phyloP scores from a whole-genome alignment of 2,888 invertebrate genomes.

The Odontocolon sp. region DNA sequence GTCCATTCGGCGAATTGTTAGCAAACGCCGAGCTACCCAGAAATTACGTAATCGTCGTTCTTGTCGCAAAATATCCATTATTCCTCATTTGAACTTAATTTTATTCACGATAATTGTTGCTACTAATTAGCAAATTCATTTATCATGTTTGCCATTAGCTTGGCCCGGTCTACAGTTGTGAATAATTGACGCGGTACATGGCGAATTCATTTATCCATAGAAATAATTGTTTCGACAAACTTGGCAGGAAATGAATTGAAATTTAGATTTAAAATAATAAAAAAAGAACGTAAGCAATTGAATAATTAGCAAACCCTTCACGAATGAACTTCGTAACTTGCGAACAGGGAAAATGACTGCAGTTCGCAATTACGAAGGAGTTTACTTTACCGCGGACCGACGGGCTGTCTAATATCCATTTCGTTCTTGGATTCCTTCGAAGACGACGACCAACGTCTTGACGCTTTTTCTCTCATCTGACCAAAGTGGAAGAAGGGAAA shows the following conservation, averaged over 20 bases:
- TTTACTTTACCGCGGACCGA: slow-evolving; percentile 10
- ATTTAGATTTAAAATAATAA: too few species aligned
- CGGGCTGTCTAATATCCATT: slow-evolving; percentile 45
- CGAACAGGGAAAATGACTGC: neutral
- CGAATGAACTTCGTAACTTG: neutral
- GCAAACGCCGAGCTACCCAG: too few species aligned
- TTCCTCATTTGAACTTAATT: neutral
- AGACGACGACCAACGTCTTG: neutral
- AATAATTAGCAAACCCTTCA: neutral
- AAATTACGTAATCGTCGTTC: too few species aligned
- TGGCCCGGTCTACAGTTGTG: neutral
- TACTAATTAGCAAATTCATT: neutral
- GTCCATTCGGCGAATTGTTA: neutral
- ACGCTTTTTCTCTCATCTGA: neutral
- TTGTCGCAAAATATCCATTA: neutral
- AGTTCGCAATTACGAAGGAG: slow-evolving; percentile 19
- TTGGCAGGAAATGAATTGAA: too few species aligned
- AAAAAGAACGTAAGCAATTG: neutral
- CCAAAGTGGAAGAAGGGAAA: slow-evolving; percentile 35
- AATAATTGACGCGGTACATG: neutral
- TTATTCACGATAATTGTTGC: neutral
- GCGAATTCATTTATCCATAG: neutral
- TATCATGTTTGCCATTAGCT: neutral
- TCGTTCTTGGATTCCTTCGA: neutral
- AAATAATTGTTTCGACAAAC: neutral